Conservation (phyloP, 2,113 vertebrate species). For the Bubo scandiacus region DNA sequence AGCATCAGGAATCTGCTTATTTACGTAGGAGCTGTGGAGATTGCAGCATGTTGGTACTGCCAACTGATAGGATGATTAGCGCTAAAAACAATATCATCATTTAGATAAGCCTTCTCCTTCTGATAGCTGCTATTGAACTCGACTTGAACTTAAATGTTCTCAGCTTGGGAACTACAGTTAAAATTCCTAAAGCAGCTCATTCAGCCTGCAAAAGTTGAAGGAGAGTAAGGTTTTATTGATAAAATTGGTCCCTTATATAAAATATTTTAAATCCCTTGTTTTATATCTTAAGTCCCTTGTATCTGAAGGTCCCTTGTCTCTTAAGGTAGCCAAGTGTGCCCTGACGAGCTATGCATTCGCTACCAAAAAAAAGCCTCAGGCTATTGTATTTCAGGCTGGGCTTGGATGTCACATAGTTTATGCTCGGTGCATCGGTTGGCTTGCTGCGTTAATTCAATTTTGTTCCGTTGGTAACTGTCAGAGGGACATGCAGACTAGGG, state of each 20-base stretch:
- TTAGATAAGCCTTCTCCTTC: constrained; percentile 64
- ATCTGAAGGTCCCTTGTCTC: background rate
- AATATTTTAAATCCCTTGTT: background rate
- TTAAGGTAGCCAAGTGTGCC: background rate
- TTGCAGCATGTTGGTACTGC: constrained; percentile 63
- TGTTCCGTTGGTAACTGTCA: background rate
- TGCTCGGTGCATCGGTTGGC: background rate
- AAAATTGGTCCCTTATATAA: background rate
- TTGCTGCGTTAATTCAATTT: background rate
- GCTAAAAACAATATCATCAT: constrained; percentile 65
- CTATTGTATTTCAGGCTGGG: background rate
- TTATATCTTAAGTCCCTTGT: background rate
- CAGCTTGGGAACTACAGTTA: background rate
- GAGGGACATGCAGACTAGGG: background rate
- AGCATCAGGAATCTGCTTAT: constrained; percentile 73
- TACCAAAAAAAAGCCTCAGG: background rate
- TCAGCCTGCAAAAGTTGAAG: background rate
- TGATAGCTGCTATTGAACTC: constrained; percentile 51
- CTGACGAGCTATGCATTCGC: background rate
- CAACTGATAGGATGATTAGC: constrained; percentile 64
- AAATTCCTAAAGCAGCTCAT: background rate
- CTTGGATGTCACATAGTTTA: background rate
- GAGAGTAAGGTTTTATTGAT: background rate
- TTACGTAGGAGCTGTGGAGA: constrained; percentile 66
- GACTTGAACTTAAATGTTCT: constrained; percentile 36